Evolutionary conservation across 2,113 vertebrate species (phyloP), one percentile per base, ranked within the genome.

Genomic region (Pardalotus punctatus): DNA sequence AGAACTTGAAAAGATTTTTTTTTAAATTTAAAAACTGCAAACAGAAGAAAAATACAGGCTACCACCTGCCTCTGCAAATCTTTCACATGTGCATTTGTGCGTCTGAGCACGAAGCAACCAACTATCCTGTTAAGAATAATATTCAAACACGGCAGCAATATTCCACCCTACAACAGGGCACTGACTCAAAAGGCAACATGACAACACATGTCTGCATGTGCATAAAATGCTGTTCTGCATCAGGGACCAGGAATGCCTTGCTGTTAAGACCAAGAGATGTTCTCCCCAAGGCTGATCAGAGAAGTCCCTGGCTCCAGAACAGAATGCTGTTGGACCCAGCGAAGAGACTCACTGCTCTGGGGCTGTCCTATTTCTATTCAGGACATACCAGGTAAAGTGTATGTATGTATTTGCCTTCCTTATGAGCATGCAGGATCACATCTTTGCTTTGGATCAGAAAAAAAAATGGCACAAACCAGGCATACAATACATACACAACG

Each of bases 1-100:
- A 93, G 80, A 96, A 93, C 96, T 94, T 90, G 94, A 88, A 96
- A 95, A 90, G 19, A 57, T 80, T 60, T 73, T 61, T 87, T 92
- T 87, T 29, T 4, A 83, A 43, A 48, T 91, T 94, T 81, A 81
- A 92, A 94, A 94, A 71, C 88, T 94, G 90, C 57, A 86, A 86
- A 93, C 15, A 3, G 74, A 90, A 81, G 58, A 80, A 92, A 95
- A 94, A 77, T 21, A 70, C 38, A 81, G 92, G 88, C 88, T 92
- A 72, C 73, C 92, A 94, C 86, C 73, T 94, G 56, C 95, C 91
- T 97, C 92, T 86, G 77, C 40, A 81, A 93, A 81, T 87, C 71
- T 40, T 90, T 53, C 3, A 1, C 7, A 3, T 27, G 47, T 62
- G 50, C 65, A 28, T 71, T 93, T 86, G 60, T 67, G 80, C 12